Percentiles rank a stretch among this genome's conserved stretches.
phyloP scores from a whole-genome alignment of 2,888 invertebrate species.

The Cheilosia grossa region DNA sequence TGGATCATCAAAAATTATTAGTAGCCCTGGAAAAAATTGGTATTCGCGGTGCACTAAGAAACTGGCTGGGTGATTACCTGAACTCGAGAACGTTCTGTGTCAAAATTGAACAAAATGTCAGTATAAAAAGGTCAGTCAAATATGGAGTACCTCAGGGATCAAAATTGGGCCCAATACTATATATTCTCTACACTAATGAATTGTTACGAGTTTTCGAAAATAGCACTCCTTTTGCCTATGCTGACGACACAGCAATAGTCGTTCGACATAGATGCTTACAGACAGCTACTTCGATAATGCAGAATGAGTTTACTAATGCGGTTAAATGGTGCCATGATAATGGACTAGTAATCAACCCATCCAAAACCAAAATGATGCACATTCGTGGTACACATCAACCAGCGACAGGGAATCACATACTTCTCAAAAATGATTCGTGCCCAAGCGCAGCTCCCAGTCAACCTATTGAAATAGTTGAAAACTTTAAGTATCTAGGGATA shows the following conservation, averaged over 20 bases:
- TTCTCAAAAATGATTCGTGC: not conserved
- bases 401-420: not conserved
- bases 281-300: slow-evolving; percentile 8
- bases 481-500: slow-evolving; percentile 12
- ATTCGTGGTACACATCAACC: not conserved
- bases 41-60: not conserved
- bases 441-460: not conserved
- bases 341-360: slow-evolving; percentile 1
- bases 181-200: slow-evolving; percentile 13
- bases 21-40: not conserved
- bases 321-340: slow-evolving; percentile 18
- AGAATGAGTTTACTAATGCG: not conserved
- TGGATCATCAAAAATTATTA: slow-evolving; percentile 6
- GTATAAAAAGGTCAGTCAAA: not conserved
- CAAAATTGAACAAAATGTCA: not conserved
- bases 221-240: not conserved
- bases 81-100: not conserved
- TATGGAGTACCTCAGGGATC: slow-evolving; percentile 24
- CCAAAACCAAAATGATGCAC: slow-evolving; percentile 16
- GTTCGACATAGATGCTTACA: slow-evolving; percentile 4
- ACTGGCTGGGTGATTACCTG: slow-evolving; percentile 13
- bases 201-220: not conserved
- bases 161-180: slow-evolving; percentile 25
- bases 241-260: slow-evolving; percentile 8
- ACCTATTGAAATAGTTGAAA: slow-evolving; percentile 6